phyloP scores from a whole-genome alignment of 2,113 vertebrate genomes.

The Baryphthengus martii region DNA sequence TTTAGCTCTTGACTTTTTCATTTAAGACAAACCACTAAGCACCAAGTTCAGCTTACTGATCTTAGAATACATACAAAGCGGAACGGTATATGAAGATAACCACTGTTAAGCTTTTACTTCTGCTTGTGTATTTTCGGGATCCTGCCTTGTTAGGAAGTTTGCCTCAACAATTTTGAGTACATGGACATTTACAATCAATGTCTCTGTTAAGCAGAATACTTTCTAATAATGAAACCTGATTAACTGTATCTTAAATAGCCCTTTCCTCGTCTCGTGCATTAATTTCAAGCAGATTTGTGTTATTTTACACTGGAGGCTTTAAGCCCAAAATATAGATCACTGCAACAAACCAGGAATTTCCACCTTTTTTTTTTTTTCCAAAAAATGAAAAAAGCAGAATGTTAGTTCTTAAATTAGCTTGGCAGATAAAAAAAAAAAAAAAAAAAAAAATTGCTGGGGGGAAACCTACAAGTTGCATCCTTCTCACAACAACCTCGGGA shows the following conservation, averaged over 20 bases:
- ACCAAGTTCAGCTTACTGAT: neutral
- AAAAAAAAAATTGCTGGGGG: too few relatives aligned
- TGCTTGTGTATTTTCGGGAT: neutral
- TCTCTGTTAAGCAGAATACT: neutral
- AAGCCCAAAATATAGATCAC: neutral
- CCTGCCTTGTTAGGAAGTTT: neutral
- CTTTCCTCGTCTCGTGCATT: neutral
- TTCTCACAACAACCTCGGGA: neutral
- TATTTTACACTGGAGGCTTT: neutral
- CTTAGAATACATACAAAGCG: neutral
- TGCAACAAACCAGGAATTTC: neutral
- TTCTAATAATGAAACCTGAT: neutral
- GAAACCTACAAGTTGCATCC: neutral
- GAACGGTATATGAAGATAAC: neutral
- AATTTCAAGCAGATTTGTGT: neutral
- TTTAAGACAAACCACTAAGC: neutral
- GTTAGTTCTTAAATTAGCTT: slow-evolving; percentile 50
- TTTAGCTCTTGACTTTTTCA: neutral
- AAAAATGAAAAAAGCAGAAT: neutral
- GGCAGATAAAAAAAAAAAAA: neutral
- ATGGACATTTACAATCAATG: neutral
- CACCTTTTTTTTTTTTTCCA: neutral
- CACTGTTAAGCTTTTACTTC: neutral
- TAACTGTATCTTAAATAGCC: neutral
- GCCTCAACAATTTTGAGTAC: neutral